Conservation (phyloP, 2,797 vertebrate species). For the Hemitrygon akajei region DNA sequence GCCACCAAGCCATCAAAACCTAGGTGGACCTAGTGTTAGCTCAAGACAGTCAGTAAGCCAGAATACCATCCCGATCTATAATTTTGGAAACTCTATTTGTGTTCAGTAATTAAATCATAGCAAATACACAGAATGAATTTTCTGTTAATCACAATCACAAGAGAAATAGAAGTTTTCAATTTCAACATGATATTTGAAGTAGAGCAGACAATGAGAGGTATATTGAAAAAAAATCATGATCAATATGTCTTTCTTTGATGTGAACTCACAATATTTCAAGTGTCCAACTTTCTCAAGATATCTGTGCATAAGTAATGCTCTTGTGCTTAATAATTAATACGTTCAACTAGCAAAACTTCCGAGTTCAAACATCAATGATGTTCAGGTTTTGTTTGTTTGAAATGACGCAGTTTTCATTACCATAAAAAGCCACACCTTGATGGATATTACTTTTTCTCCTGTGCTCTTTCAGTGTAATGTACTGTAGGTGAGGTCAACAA, state of each 20-base stretch:
- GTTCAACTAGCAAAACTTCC: background rate
- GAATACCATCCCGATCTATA: no score
- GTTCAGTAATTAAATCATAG: no score
- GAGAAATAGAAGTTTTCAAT: no score
- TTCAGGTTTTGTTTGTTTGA: background rate
- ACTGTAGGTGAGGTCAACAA: background rate
- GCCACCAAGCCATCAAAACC: no score
- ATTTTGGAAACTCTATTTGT: no score
- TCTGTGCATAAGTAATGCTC: background rate
- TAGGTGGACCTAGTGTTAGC: no score
- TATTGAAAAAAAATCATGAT: no score
- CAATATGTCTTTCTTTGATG: background rate
- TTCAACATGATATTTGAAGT: no score
- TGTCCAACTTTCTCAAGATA: background rate
- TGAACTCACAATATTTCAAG: background rate
- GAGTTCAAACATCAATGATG: background rate
- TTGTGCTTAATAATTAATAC: background rate
- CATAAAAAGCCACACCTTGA: background rate
- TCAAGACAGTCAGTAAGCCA: no score
- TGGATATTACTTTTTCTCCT: background rate
- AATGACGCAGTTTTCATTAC: background rate
- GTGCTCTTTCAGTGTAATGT: background rate
- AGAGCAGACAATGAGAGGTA: no score
- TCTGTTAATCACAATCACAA: no score
- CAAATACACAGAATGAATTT: no score